Conservation (phyloP, 2,888 invertebrate genomes). For the Saturnia pavonia region DNA sequence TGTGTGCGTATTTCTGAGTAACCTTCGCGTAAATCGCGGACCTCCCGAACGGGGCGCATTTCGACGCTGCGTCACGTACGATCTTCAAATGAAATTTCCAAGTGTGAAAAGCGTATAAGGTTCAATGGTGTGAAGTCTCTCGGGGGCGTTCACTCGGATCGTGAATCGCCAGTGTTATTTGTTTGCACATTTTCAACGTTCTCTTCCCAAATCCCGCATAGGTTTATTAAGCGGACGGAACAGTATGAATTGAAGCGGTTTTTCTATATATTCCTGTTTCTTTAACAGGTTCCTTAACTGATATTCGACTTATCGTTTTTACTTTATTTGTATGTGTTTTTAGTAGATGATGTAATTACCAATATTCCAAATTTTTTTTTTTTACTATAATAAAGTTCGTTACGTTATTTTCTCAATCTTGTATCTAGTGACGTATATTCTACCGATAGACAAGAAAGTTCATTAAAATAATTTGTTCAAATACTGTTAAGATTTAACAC, state of each 20-base stretch:
- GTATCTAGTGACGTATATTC: too few species aligned
- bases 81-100: constrained; percentile 73
- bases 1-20: constrained; percentile 51
- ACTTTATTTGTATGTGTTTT: background rate
- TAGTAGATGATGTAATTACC: background rate
- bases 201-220: constrained; percentile 39
- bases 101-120: constrained; percentile 53
- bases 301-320: background rate
- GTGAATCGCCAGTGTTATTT: constrained; percentile 50
- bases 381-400: background rate
- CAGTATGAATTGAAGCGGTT: constrained; percentile 39
- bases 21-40: constrained; percentile 58
- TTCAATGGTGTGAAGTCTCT: constrained; percentile 43
- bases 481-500: too few species aligned
- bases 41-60: constrained; percentile 64
- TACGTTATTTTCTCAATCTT: background rate
- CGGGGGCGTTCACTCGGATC: constrained; percentile 43
- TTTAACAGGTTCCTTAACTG: background rate
- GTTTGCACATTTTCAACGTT: constrained; percentile 50
- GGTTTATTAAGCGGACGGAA: constrained; percentile 33
- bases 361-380: background rate
- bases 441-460: too few species aligned
- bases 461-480: too few species aligned
- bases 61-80: constrained; percentile 69
- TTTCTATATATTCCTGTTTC: constrained; percentile 32